phyloP scores from a whole-genome alignment of 2,113 vertebrate genomes.

The Pituophis catenifer region DNA sequence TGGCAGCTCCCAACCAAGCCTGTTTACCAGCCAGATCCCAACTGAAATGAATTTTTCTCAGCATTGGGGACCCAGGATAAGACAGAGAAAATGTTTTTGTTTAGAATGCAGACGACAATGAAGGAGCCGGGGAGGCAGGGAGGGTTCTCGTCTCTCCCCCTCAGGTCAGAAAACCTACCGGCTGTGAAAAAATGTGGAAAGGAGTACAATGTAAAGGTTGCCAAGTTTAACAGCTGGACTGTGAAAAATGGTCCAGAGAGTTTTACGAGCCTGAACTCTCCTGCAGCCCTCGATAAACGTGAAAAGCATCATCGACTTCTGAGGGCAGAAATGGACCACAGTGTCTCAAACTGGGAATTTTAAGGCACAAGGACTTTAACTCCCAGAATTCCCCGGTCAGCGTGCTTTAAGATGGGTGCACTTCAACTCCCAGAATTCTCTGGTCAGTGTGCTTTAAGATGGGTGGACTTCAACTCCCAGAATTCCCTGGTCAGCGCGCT shows the following conservation, averaged over 20 bases:
- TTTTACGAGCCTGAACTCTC: neutral
- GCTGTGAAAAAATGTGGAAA: neutral
- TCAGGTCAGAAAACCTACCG: neutral
- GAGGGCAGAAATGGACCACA: no score
- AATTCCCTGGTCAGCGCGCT: no score
- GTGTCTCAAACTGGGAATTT: neutral
- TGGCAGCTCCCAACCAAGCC: accelerated
- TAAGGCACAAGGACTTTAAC: neutral
- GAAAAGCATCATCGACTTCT: neutral
- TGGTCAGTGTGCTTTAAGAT: no score
- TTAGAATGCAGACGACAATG: neutral
- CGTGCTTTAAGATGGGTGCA: no score
- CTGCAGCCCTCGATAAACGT: neutral
- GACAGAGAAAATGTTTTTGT: neutral
- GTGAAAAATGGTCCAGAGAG: neutral
- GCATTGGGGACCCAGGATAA: neutral
- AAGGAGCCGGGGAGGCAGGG: neutral
- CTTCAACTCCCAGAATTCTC: neutral
- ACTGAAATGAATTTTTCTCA: neutral
- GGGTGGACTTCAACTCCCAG: neutral
- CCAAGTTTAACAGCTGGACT: neutral
- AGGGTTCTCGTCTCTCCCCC: neutral
- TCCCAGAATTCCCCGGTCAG: no score
- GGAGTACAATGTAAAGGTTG: neutral
- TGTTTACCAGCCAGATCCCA: neutral